A percentile compares a stretch with the other conserved stretches of the same genome.
Evolutionary conservation across 2,113 vertebrate genomes (phyloP).

Genomic region (Numida meleagris): DNA sequence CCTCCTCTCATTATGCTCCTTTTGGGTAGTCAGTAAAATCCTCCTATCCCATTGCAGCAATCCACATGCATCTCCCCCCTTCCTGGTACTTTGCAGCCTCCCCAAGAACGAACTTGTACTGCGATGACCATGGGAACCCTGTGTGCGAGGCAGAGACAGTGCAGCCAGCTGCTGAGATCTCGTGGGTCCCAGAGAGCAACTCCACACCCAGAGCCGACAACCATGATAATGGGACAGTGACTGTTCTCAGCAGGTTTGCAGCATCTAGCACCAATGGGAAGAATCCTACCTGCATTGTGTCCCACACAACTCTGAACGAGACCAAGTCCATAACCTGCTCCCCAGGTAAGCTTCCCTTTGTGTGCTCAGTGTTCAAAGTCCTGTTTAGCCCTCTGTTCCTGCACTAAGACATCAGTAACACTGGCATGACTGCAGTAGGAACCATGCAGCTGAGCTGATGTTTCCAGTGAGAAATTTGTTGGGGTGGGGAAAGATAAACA

Average conservation of each 20-base stretch:
- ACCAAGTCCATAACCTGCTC: background rate
- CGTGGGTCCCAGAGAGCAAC: background rate
- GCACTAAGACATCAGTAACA: background rate
- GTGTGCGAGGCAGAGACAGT: background rate
- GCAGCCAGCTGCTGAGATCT: background rate
- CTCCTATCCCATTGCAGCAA: background rate
- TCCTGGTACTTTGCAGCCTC: background rate
- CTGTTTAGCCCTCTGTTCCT: background rate
- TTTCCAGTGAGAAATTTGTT: background rate
- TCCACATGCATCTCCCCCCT: background rate
- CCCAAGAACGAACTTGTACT: background rate
- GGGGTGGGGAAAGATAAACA: background rate
- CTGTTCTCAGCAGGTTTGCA: background rate
- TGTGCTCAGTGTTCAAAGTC: fast-evolving
- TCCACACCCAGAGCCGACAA: background rate
- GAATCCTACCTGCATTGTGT: background rate
- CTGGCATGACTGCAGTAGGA: background rate
- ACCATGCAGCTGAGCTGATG: background rate
- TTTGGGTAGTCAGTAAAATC: background rate
- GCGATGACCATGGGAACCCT: background rate
- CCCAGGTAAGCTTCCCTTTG: background rate
- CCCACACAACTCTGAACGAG: background rate
- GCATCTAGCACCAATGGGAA: background rate
- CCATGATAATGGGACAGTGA: background rate
- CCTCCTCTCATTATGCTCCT: background rate